These are phyloP conservation scores for Amorpha juglandis DNA, from an alignment of 2,888 invertebrate species.

Conservation along the genomic window DNA sequence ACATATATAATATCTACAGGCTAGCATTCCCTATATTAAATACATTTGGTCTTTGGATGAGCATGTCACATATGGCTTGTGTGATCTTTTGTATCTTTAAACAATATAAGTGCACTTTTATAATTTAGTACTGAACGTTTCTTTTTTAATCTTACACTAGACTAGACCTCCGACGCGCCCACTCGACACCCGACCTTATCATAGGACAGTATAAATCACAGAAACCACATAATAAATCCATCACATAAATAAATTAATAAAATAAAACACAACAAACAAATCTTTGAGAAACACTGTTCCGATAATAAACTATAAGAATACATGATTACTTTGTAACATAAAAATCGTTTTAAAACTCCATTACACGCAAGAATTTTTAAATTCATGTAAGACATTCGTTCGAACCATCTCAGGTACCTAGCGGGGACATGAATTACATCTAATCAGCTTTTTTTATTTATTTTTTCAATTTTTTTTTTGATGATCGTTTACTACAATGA, in stretches of 20 bases:
- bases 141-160: conserved; percentile 70
- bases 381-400: conserved; percentile 30
- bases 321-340: conserved; percentile 35
- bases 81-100: conserved; percentile 74
- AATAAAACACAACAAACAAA: conserved; percentile 46
- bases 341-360: conserved; percentile 24
- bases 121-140: conserved; percentile 71
- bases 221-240: conserved; percentile 56
- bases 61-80: conserved; percentile 81
- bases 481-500: conserved; percentile 30
- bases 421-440: conserved; percentile 63
- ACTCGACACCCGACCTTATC: conserved; percentile 56
- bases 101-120: conserved; percentile 82
- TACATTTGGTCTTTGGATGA: conserved; percentile 84
- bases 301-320: conserved; percentile 52
- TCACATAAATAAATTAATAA: conserved; percentile 54
- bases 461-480: conserved; percentile 39
- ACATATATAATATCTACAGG: conserved; percentile 70
- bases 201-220: conserved; percentile 68
- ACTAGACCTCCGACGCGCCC: conserved; percentile 72
- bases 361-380: conserved; percentile 34
- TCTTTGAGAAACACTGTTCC: conserved; percentile 83
- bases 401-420: conserved; percentile 76
- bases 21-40: conserved; percentile 77
- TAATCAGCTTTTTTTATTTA: conserved; percentile 41